Evolutionary conservation across 2,113 vertebrate species (phyloP), one percentile per base, ranked within the genome.

Genomic region (Ciconia maguari): DNA sequence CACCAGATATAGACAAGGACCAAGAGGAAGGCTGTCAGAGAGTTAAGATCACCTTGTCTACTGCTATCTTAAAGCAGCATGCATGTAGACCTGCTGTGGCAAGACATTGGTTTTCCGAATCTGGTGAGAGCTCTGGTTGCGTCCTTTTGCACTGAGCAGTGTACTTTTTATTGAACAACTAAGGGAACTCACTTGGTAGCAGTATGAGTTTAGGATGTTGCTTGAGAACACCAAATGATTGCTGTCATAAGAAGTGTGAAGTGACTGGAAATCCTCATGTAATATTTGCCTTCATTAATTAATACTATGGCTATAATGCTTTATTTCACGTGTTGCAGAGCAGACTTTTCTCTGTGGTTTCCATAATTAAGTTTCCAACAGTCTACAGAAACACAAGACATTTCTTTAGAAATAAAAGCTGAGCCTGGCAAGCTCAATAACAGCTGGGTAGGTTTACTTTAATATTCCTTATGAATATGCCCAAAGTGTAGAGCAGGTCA

Each of bases 351-450:
- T 88, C 82, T 42, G 25, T 86, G 34, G n/a, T 65, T 69, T 70
- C 66, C 62, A 3, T 87, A 76, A 82, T 87, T 72, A 76, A 76
- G 41, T 90, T 92, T 94, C 42, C 32, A 29, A 51, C 27, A 78
- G 44, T 58, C 44, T 82, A 46, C 38, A 80, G 79, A 79, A 94
- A 29, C 20, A 68, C 32, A 72, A 64, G 58, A 69, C 49, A 77
- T 87, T 85, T 90, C 44, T 77, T 90, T 20, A 83, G 85, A 80
- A 89, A 78, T 70, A 83, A 83, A 77, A 95, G 51, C 48, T 58
- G 69, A 82, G 60, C 32, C 32, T 74, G 46, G 25, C n/a, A 83
- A 89, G 36, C 49, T 86, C 41, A 71, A 27, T 70, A 86, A 46
- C 13, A 87, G 42, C 51, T 27, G 64, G 46, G 38, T 32, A 64